A percentile compares a stretch with the other conserved stretches of the same genome.
Conservation (phyloP, 2,797 vertebrate species). For the Hozukius guyotensis region DNA sequence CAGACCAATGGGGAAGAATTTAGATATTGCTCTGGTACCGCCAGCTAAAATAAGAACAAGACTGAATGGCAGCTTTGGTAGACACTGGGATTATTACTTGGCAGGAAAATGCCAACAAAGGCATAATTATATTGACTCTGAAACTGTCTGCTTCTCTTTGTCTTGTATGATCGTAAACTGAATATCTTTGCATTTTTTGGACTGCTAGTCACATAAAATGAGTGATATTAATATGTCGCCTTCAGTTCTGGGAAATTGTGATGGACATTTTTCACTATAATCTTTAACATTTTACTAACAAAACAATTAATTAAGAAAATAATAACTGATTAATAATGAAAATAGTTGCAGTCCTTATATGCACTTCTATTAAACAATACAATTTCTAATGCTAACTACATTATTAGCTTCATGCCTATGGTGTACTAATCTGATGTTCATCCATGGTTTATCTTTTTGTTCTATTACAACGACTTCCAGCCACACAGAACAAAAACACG, state of each 20-base stretch:
- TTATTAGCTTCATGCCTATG: neutral
- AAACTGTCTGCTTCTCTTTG: neutral
- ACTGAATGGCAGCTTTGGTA: neutral
- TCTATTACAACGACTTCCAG: neutral
- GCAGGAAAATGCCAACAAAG: conserved; percentile 12
- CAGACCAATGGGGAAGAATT: conserved; percentile 1
- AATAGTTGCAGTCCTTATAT: neutral
- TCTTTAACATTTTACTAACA: neutral
- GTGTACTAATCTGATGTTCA: neutral
- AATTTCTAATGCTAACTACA: neutral
- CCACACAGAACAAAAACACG: neutral
- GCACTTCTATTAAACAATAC: neutral
- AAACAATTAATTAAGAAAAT: neutral
- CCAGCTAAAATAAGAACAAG: conserved; percentile 12
- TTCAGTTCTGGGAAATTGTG: neutral
- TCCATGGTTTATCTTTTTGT: neutral
- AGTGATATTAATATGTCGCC: neutral
- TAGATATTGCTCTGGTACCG: conserved; percentile 1
- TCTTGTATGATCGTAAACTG: neutral
- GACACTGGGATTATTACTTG: neutral
- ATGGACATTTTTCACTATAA: neutral
- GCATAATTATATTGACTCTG: conserved; percentile 24
- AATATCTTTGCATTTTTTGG: neutral
- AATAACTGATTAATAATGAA: neutral
- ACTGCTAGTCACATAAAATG: neutral